These are phyloP conservation scores for Stercorarius parasiticus DNA, from an alignment of 2,113 vertebrate species.

Conservation along the genomic window DNA sequence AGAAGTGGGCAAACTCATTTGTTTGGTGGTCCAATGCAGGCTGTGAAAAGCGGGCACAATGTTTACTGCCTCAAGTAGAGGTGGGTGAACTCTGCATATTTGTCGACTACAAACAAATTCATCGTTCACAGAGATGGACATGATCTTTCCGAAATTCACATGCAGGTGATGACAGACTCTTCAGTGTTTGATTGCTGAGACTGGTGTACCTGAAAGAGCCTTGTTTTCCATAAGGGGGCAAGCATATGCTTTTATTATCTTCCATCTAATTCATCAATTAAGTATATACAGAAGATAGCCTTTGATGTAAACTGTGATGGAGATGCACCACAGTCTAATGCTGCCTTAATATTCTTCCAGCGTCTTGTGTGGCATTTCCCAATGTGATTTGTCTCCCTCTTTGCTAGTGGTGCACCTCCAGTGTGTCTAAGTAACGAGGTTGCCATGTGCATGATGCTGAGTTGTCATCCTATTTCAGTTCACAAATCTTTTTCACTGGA, in stretches of 20 bases:
- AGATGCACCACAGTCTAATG: background rate
- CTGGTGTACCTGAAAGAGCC: background rate
- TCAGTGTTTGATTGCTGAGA: background rate
- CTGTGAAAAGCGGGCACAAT: background rate
- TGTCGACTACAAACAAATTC: background rate
- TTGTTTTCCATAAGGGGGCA: background rate
- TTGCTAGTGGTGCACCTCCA: background rate
- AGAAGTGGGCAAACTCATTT: background rate
- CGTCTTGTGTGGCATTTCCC: background rate
- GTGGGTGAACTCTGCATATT: background rate
- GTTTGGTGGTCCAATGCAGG: background rate
- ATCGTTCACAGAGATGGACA: background rate
- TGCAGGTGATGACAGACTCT: background rate
- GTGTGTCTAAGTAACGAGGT: background rate
- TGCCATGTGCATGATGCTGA: background rate
- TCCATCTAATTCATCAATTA: background rate
- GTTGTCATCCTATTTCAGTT: background rate
- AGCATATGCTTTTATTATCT: background rate
- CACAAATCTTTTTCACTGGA: background rate
- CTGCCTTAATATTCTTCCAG: background rate
- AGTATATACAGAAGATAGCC: background rate
- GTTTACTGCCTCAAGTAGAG: rapidly evolving
- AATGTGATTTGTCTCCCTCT: background rate
- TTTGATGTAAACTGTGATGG: background rate
- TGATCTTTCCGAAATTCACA: background rate